Evolutionary conservation across 2,888 invertebrate genomes (phyloP), one percentile per base, ranked within the genome.

Genomic region (Polydrusus pterygomalis): DNA sequence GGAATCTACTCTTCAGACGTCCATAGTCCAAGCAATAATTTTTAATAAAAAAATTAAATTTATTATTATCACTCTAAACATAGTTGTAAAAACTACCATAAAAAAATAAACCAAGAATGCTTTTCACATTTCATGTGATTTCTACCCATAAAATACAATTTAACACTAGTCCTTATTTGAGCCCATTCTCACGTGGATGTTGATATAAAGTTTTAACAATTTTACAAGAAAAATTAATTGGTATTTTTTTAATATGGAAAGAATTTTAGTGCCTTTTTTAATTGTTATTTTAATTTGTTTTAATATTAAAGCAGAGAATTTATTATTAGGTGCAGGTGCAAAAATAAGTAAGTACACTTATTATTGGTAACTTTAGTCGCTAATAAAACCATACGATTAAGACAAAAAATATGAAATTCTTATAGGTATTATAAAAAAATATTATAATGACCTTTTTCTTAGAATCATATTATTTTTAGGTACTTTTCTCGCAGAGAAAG

Each of bases 41-140:
- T 34, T 25, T 11, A 1, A 10, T 51, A 25, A 25, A 25, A 25
- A 5, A 25, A 25, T 1, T n/a, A n/a, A n/a, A n/a, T n/a, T n/a
- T n/a, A 5, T 25, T 25, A 3, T 25, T 11, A 25, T 25, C 34
- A 34, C 34, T 9, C 8, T 10, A 13, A 25, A 15, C 58, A 38
- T 7, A 38, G 18, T 7, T 10, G 30, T 60, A 60, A 60, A 60
- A 60, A 60, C 17, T 60, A 60, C 11, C 58, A 10, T 8, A 38
- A 38, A 60, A 60, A 60, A 2, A 11, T 18, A n/a, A 30, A 60
- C 10, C 15, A 60, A 38, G 18, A 18, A 38, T 60, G 7, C 38
- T 5, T 38, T 58, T 38, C 10, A 10, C 58, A 60, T 60, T 60
- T 58, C 11, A 13, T 2, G 15, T 15, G 13, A 34, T 58, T 40